Base-by-base conservation (phyloP, 2,888 invertebrate species). In the Agrochola lychnidis region DNA sequence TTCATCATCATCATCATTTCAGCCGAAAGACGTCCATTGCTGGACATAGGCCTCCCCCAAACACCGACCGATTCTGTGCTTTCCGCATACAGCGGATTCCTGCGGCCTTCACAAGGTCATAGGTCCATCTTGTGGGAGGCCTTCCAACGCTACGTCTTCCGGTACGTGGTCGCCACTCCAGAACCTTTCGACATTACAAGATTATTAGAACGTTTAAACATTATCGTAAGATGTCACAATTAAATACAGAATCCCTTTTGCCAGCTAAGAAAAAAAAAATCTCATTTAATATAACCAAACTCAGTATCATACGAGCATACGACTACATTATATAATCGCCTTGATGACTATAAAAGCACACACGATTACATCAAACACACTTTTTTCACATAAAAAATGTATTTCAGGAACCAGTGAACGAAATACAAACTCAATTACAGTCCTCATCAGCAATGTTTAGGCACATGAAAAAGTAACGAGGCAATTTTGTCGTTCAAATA, bases 401-500 rank as follows among this genome's bases (percentile, higher is more conserved):
- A 73, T 68, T 70, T 67, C 68, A 76, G 63, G 40, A 81, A 68
- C 68, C 81, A 81, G 59, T 72, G 70, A 79, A 81, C 67, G 79
- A 45, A 79, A 81, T 77, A 84, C 61, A 76, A 85, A 87, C 74
- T 76, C 79, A 79, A 85, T 87, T 79, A 83, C 81, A 53, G 53
- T 68, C 69, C 73, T 83, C 79, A 85, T 85, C 87, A 77, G 64
- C 42, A 19, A 73, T 85, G 86, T 83, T 82, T 87, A 87, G 77
- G 78, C 57, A 73, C 76, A 81, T 81, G 77, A 83, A 87, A 86
- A 83, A 51, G 70, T 78, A 85, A 86, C 70, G 87, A 85, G 73
- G 77, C 85, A 86, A 87, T 86, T 81, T 79, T 70, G 74, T 75
- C 82, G 77, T 81, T 84, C 79, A 86, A 86, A 86, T 85, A 86